Percentiles rank a stretch among this genome's conserved stretches.
Evolutionary conservation across 2,888 invertebrate species (phyloP).

Genomic region (Tetheella fluctuosa): DNA sequence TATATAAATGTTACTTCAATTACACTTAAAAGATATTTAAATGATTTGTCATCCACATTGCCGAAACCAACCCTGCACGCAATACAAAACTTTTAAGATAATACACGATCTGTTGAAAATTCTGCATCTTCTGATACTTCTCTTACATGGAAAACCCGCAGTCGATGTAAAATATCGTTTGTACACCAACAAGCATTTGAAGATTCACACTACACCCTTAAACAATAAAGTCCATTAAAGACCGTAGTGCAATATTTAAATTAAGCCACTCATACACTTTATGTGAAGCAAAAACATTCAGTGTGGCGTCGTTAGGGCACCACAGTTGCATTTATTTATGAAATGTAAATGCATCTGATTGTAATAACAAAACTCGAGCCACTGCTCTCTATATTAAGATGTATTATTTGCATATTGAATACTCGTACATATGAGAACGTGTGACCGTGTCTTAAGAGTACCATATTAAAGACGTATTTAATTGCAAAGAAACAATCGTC

Average conservation of each 20-base stretch:
- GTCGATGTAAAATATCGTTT: conserved; percentile 22
- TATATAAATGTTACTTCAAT: too few species aligned
- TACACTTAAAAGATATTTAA: too few species aligned
- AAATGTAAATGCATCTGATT: conserved; percentile 84
- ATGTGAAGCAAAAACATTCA: conserved; percentile 63
- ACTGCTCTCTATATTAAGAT: conserved; percentile 83
- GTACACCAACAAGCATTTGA: conserved; percentile 26
- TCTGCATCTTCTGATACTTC: conserved; percentile 16
- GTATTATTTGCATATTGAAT: conserved; percentile 81
- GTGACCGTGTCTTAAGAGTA: conserved; percentile 61
- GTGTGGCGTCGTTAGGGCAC: conserved; percentile 71
- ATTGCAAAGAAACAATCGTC: conserved; percentile 23
- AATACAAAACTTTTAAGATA: conserved; percentile 19
- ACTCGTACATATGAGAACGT: conserved; percentile 22
- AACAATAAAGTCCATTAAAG: conserved; percentile 40
- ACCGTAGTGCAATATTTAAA: conserved; percentile 69
- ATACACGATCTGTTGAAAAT: conserved; percentile 25
- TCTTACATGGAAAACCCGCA: conserved; percentile 19
- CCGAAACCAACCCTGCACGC: neutral
- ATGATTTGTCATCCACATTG: neutral
- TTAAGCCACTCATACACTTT: conserved; percentile 64
- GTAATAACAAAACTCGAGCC: conserved; percentile 83
- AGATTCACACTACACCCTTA: conserved; percentile 58
- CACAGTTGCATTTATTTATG: conserved; percentile 83
- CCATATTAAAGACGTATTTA: conserved; percentile 45